Evolutionary conservation across 2,888 invertebrate species (phyloP), one percentile per base, ranked within the genome.

Genomic region (Microctonus aethiopoides): DNA sequence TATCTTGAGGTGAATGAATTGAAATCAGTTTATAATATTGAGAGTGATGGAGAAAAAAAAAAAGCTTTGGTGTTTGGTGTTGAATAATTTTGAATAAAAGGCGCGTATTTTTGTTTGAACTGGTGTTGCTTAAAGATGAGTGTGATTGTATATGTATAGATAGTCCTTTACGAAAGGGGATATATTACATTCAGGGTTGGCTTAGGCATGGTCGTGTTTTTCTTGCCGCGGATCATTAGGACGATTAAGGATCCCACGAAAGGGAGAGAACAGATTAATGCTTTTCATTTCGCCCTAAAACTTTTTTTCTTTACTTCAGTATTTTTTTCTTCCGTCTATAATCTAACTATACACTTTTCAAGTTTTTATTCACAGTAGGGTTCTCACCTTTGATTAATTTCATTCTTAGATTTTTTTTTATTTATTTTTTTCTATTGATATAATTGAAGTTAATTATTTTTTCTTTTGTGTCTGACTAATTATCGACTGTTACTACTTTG

Each of bases 141-240:
- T 57, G 46, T 52, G 26, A 26, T 54, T 26, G 26, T 39, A 34
- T 59, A 34, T 39, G 80, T 46, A 79, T 76, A 78, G 76, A 77
- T 80, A 75, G 78, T 78, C 76, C n/a, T 76, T 72, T 72, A 74
- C 74, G 77, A 75, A 77, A 75, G 75, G 80, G 79, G 80, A 78
- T 75, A 78, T 78, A 80, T 80, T 80, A 75, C 51, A 46, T 46
- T 36, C 52, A 57, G 64, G 79, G 83, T 83, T 83, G 83, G 82
- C 84, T 83, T 81, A 84, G 83, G 80, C 80, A 79, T 79, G 81
- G 78, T 77, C 74, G 79, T 84, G 84, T 84, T 84, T 84, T 84
- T 84, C 84, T 84, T 84, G 81, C 83, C 83, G 84, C 83, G 84
- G 83, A 84, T 84, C 84, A 84, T 84, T 84, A 84, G 84, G 80